A percentile compares a stretch with the other conserved stretches of the same genome.
phyloP scores from a whole-genome alignment of 1,140 invertebrate genomes.

The Oppia nitens region DNA sequence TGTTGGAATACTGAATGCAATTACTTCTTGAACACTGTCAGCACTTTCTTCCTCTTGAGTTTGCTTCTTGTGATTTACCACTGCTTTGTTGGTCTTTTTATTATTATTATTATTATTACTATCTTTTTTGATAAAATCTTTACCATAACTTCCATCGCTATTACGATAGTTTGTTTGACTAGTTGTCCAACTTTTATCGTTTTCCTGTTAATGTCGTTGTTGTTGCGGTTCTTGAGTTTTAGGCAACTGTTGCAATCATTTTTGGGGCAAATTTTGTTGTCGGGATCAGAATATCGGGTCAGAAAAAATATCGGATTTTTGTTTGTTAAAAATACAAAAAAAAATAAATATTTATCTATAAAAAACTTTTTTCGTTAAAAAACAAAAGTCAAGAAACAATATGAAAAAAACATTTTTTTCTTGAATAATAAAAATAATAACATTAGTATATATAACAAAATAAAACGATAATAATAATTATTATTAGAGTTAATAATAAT shows the following conservation, averaged over 20 bases:
- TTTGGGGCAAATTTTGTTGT: too few species aligned
- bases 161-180: neutral
- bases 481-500: too few species aligned
- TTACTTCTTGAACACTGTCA: neutral
- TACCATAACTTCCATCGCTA: neutral
- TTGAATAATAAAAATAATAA: neutral
- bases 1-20: neutral
- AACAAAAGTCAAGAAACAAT: neutral
- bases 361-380: neutral
- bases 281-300: too few species aligned
- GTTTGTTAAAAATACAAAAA: too few species aligned
- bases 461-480: neutral
- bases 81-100: neutral
- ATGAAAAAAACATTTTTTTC: neutral
- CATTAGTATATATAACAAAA: neutral
- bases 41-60: neutral
- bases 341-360: too few species aligned
- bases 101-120: constrained; percentile 5
- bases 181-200: neutral
- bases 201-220: neutral
- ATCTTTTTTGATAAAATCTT: neutral
- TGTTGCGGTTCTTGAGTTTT: neutral
- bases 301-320: too few species aligned
- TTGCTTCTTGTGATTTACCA: neutral
- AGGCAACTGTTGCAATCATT: too few species aligned